Conservation (phyloP, 2,797 vertebrate genomes). For the Lepilemur ruficaudatus region DNA sequence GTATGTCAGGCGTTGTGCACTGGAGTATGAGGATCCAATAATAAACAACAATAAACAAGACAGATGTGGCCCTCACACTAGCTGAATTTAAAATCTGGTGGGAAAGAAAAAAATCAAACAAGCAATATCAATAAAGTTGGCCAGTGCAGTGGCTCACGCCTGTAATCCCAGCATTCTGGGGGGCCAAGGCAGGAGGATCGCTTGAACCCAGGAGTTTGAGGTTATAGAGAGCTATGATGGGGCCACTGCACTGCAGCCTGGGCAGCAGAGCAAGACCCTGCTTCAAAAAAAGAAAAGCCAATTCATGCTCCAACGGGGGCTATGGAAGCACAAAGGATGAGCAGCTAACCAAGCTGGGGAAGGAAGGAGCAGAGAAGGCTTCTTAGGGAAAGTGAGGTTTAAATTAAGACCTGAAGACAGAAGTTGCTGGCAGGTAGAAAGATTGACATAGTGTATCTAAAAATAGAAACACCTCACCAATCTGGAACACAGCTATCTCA, state of each 20-base stretch:
- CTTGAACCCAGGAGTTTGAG: neutral
- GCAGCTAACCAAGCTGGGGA: neutral
- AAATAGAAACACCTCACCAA: neutral
- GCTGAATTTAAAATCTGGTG: constrained; percentile 10
- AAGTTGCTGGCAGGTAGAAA: neutral
- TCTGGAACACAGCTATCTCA: neutral
- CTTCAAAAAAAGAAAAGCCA: neutral
- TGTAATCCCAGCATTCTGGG: neutral
- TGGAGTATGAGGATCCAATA: neutral
- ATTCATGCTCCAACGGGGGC: neutral
- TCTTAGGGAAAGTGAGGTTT: neutral
- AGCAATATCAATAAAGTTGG: neutral
- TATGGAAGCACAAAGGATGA: neutral
- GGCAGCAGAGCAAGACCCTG: neutral
- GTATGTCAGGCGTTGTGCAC: neutral
- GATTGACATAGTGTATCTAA: neutral
- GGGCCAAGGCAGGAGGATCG: neutral
- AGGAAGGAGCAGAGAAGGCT: neutral
- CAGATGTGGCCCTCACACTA: neutral
- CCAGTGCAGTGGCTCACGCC: neutral
- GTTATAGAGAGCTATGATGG: neutral
- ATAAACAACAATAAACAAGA: neutral
- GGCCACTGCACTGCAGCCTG: neutral
- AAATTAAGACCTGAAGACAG: neutral
- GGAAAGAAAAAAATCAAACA: neutral